These are phyloP conservation scores for Acronicta leporina DNA, from an alignment of 2,888 invertebrate species.

Conservation along the genomic window DNA sequence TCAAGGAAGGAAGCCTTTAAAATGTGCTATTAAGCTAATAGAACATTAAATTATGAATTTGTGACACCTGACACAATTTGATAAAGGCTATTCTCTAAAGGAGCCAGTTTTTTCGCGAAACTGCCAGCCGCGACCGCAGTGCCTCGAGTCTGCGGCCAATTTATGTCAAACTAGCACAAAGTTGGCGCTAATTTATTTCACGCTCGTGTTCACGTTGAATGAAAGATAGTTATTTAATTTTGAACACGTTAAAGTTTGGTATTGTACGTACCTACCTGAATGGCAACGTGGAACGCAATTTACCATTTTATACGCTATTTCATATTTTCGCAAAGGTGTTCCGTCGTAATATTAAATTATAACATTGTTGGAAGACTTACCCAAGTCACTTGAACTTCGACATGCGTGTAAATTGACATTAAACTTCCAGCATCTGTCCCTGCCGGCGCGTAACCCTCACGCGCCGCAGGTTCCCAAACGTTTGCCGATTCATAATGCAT, in stretches of 20 bases:
- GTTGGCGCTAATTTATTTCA: constrained; percentile 61
- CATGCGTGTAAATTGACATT: constrained; percentile 59
- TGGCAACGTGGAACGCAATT: constrained; percentile 13
- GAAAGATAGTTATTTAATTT: constrained; percentile 63
- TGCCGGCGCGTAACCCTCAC: constrained; percentile 14
- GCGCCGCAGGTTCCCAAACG: constrained; percentile 55
- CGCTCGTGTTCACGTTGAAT: constrained; percentile 46
- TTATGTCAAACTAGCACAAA: constrained; percentile 59
- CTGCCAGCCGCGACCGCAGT: constrained; percentile 8
- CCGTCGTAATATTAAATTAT: constrained; percentile 55
- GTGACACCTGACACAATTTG: constrained; percentile 57
- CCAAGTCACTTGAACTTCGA: constrained; percentile 49
- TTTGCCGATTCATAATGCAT: constrained; percentile 62
- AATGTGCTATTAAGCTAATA: constrained; percentile 9
- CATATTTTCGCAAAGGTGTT: constrained; percentile 14
- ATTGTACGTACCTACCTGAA: constrained; percentile 13
- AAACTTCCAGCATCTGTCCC: constrained; percentile 50
- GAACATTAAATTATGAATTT: constrained; percentile 32
- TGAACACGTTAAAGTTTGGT: constrained; percentile 47
- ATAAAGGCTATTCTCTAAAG: constrained; percentile 54
- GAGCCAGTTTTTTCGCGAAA: constrained; percentile 31
- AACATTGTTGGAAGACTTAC: constrained; percentile 50
- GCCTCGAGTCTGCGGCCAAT: constrained; percentile 38
- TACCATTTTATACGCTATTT: constrained; percentile 21
- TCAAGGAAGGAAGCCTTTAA: constrained; percentile 7